Evolutionary conservation across 2,888 invertebrate species (phyloP).

Genomic region (Seira sanloemensis): DNA sequence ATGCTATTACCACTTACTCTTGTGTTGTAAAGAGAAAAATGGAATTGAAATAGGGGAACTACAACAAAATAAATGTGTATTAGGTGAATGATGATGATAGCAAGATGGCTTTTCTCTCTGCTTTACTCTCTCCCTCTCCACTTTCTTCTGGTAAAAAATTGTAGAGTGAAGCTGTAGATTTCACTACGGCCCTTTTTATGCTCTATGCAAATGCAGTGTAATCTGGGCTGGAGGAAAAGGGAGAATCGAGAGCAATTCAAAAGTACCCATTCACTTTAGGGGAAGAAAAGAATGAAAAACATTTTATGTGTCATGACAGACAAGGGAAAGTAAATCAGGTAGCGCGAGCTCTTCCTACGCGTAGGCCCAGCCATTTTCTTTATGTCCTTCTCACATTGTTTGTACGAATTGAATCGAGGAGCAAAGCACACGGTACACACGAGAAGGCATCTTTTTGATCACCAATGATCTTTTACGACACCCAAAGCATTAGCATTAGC

Average conservation of each 20-base stretch:
- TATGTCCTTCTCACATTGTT: slow-evolving; percentile 10
- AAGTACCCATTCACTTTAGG: slow-evolving; percentile 37
- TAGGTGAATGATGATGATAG: slow-evolving; percentile 41
- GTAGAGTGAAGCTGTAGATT: slow-evolving; percentile 7
- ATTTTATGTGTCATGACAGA: slow-evolving; percentile 40
- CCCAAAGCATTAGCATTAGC: slow-evolving; percentile 16
- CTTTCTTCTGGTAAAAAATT: slow-evolving; percentile 30
- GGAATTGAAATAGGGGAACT: slow-evolving; percentile 13
- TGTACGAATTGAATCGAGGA: neutral
- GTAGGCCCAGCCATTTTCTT: neutral
- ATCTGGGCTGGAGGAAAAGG: slow-evolving; percentile 26
- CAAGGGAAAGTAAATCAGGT: slow-evolving; percentile 42
- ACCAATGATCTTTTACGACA: slow-evolving; percentile 37
- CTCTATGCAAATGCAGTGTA: slow-evolving; percentile 47
- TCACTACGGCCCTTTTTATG: slow-evolving; percentile 28
- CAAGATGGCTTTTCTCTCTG: slow-evolving; percentile 22
- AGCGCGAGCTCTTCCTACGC: neutral
- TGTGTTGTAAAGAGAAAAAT: neutral
- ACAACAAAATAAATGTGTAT: slow-evolving; percentile 51
- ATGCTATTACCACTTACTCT: slow-evolving; percentile 15
- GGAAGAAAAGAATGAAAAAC: slow-evolving; percentile 30
- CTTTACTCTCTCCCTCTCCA: slow-evolving; percentile 17
- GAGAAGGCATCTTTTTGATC: slow-evolving; percentile 21
- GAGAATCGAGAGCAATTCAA: slow-evolving; percentile 40
- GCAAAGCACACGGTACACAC: neutral